These are phyloP conservation scores for Masticophis lateralis DNA, from an alignment of 2,797 vertebrate species.

Conservation along the genomic window DNA sequence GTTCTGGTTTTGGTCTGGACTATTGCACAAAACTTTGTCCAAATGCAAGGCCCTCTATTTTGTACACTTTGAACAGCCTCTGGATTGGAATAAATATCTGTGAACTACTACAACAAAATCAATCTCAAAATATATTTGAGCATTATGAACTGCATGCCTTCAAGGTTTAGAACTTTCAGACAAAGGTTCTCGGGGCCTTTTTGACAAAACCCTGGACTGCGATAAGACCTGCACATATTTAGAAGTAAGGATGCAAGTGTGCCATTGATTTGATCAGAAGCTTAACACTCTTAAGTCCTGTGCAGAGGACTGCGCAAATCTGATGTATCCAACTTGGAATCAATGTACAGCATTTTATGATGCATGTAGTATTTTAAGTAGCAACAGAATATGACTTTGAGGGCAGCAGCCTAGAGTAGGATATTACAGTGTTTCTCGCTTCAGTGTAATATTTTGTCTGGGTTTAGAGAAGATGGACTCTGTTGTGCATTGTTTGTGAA, in stretches of 20 bases:
- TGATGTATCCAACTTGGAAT: constrained; percentile 41
- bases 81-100: constrained; percentile 1
- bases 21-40: not conserved
- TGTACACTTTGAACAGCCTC: not conserved
- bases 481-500: constrained; percentile 66
- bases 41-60: not conserved
- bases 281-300: constrained; percentile 36
- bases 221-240: constrained; percentile 57
- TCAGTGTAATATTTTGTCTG: constrained; percentile 57
- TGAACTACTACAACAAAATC: constrained; percentile 1
- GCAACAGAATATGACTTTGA: constrained; percentile 55
- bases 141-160: constrained; percentile 44
- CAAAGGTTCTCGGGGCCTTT: not conserved
- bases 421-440: constrained; percentile 59
- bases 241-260: constrained; percentile 47
- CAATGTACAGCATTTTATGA: constrained; percentile 47
- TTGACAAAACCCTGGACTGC: constrained; percentile 34
- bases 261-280: constrained; percentile 38
- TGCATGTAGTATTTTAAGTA: constrained; percentile 56
- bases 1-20: not conserved
- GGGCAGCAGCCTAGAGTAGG: constrained; percentile 60
- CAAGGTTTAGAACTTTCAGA: constrained; percentile 42
- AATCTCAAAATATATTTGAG: constrained; percentile 22
- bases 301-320: constrained; percentile 42
- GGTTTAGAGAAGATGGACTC: constrained; percentile 59